Percentiles rank a stretch among this genome's conserved stretches.
phyloP scores from a whole-genome alignment of 1,140 invertebrate species.

The Calycopis cecrops region DNA sequence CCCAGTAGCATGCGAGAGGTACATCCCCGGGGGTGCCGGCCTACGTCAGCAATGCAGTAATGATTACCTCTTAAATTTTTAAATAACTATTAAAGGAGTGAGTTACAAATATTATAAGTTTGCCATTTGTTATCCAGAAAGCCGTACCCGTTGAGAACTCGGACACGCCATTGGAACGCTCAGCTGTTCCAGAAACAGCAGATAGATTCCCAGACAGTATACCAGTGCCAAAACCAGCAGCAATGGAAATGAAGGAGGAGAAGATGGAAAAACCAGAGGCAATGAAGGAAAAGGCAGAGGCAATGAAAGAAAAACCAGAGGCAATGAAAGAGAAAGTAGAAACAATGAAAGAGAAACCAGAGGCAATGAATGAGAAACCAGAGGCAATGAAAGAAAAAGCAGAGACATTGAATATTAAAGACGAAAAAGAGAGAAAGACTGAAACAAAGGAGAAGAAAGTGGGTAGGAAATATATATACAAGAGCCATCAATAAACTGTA shows the following conservation, averaged over 20 bases:
- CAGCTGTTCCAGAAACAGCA: conserved; percentile 20
- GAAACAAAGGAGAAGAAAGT: conserved; percentile 15
- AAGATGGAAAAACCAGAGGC: conserved; percentile 24
- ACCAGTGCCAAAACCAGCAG: conserved; percentile 32
- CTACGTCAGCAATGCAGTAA: too few species aligned
- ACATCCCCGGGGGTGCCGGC: too few species aligned
- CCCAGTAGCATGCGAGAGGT: too few species aligned
- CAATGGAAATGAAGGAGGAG: conserved; percentile 20
- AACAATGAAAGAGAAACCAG: conserved; percentile 21
- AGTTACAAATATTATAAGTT: neutral
- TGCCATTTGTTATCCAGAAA: neutral
- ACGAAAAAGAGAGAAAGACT: conserved; percentile 7
- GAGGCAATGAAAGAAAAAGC: conserved; percentile 23
- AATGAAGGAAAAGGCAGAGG: conserved; percentile 21
- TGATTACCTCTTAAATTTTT: too few species aligned
- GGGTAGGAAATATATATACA: conserved; percentile 15
- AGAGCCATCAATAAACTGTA: conserved; percentile 9
- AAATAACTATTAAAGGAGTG: too few species aligned
- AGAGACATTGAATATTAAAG: conserved; percentile 17
- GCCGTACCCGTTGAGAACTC: neutral
- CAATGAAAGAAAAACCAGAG: conserved; percentile 22
- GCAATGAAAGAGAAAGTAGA: conserved; percentile 24
- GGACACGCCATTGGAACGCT: neutral
- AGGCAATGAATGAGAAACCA: conserved; percentile 22
- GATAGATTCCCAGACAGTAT: too few species aligned